Percentiles rank a stretch among this genome's conserved stretches.
phyloP scores from a whole-genome alignment of 1,140 invertebrate species.

The Holcopasites calliopsidis region DNA sequence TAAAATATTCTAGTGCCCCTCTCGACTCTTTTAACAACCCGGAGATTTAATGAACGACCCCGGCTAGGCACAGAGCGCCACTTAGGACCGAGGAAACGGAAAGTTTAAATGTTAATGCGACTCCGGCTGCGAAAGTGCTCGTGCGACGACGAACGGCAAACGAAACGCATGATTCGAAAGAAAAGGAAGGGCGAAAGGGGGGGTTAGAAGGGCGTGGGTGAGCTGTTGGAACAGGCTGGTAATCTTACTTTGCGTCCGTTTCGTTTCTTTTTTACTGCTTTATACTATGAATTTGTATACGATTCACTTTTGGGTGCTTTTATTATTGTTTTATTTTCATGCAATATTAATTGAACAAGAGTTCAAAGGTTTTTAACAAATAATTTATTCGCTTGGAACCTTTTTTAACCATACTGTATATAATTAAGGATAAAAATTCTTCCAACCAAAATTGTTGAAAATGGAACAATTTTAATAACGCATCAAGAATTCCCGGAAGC shows the following conservation, averaged over 20 bases:
- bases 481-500: no score
- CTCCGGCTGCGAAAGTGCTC: background rate
- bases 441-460: no score
- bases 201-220: background rate
- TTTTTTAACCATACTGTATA: no score
- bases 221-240: background rate
- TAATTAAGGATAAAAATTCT: no score
- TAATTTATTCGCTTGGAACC: no score
- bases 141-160: constrained; percentile 10
- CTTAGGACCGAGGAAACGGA: background rate
- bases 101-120: constrained; percentile 29
- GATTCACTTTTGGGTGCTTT: background rate
- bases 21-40: constrained; percentile 6
- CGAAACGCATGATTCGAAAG: background rate
- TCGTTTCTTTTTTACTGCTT: background rate
- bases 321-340: background rate
- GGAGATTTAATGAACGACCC: constrained; percentile 21
- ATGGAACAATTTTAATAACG: no score
- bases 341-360: no score
- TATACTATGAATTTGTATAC: background rate
- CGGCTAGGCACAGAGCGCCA: background rate
- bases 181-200: no score
- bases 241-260: constrained; percentile 10
- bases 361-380: no score
- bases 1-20: constrained; percentile 14